Conservation (phyloP, 1,140 invertebrate genomes). For the Calliphora vicina region DNA sequence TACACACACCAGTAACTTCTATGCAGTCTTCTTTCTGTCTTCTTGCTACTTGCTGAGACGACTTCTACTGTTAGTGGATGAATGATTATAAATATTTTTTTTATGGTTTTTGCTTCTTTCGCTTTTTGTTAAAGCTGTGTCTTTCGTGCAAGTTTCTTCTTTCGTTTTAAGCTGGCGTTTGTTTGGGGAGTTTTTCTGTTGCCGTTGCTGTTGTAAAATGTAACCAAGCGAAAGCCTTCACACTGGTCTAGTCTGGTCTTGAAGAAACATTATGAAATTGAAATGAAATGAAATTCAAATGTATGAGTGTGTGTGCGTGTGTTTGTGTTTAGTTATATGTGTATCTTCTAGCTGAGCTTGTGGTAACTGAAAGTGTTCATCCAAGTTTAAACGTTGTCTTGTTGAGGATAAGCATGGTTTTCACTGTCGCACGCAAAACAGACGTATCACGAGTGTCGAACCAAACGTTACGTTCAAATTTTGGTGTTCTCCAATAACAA, state of each 20-base stretch:
- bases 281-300: slow-evolving; percentile 1
- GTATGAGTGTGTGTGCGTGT: not conserved
- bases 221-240: slow-evolving; percentile 21
- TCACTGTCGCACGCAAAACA: slow-evolving; percentile 30
- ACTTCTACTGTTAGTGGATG: not conserved
- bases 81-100: not conserved
- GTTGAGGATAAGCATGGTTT: slow-evolving; percentile 29
- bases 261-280: slow-evolving; percentile 32
- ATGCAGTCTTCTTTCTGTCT: not conserved
- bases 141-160: not conserved
- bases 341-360: not conserved
- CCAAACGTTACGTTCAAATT: slow-evolving; percentile 24
- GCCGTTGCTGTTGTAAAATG: not conserved
- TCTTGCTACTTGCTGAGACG: not conserved
- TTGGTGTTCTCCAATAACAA: slow-evolving; percentile 9
- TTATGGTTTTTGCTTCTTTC: too few relatives aligned
- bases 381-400: slow-evolving; percentile 34
- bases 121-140: not conserved
- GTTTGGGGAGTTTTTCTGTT: not conserved
- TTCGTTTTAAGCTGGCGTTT: not conserved
- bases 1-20: not conserved
- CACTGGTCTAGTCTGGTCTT: slow-evolving; percentile 11
- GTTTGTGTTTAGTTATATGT: not conserved
- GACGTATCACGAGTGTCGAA: slow-evolving; percentile 33
- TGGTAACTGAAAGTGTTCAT: slow-evolving; percentile 33